phyloP scores from a whole-genome alignment of 1,140 invertebrate species.

The Pseudobourletiella spinata region DNA sequence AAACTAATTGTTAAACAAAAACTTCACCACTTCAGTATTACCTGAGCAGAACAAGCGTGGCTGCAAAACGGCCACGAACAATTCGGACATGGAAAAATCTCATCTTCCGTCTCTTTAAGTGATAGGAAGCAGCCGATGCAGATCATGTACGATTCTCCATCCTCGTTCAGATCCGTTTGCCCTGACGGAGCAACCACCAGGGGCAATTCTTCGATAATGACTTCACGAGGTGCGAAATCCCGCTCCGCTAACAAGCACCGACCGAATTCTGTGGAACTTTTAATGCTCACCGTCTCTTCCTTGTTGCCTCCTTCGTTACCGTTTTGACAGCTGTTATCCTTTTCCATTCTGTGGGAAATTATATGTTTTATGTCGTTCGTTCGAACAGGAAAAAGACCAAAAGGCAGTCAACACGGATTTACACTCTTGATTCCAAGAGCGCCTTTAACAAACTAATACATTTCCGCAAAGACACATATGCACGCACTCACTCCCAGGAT shows the following conservation, averaged over 20 bases:
- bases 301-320: no score
- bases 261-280: not conserved
- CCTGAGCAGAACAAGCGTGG: not conserved
- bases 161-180: not conserved
- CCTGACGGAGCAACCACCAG: not conserved
- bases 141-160: not conserved
- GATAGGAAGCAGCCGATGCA: not conserved
- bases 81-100: not conserved
- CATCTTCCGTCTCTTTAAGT: not conserved
- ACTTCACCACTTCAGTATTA: not conserved
- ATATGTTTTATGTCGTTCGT: no score
- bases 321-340: no score
- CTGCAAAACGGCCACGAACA: not conserved
- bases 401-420: no score
- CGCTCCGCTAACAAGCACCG: not conserved
- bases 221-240: not conserved
- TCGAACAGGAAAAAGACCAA: no score
- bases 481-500: no score
- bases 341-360: no score
- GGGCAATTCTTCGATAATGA: not conserved
- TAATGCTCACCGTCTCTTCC: not conserved
- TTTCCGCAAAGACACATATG: no score
- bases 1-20: no score
- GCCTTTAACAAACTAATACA: no score
- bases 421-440: no score